Evolutionary conservation across 1,140 invertebrate genomes (phyloP), one percentile per base, ranked within the genome.

Genomic region (Oncopeltus fasciatus): DNA sequence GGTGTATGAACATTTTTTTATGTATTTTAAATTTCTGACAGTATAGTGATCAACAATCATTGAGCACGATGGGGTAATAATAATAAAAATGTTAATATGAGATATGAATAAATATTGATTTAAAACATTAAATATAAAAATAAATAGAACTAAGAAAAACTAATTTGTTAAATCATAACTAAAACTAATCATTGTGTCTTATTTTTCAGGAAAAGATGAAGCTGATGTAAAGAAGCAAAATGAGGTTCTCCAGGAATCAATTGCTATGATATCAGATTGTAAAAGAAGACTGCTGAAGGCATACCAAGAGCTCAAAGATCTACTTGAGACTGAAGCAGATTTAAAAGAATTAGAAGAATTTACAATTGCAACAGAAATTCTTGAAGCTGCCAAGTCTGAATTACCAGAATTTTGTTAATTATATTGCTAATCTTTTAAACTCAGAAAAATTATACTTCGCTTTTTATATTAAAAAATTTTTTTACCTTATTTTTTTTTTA

Each of bases 191-290:
- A n/a, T n/a, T n/a, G n/a, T 38, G 31, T 38, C 14, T 14, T 38
- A 38, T 38, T 24, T 57, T 33, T 1, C 76, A 74, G 86, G 83
- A 1, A 83, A 85, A 71, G 90, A 94, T 76, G 86, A 86, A 68
- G 84, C 90, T 75, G 83, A 87, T 27, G 80, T 94, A 51, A 81
- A 81, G 60, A 93, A 95, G 71, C 90, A 95, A 74, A 83, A 91
- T 70, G 88, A 92, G 74, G 88, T 93, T 2, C 75, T 93, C 29
- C 83, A 88, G 69, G 91, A 95, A 72, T 85, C 83, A 24, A 74
- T 87, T 61, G 90, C 91, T 86, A 94, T 95, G 88, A 79, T 93
- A 47, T 88, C 89, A 1, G 89, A 93, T 70, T 88, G 87, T 69
- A 85, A 89, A 69, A 80, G 88, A 64, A 83, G 89, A 70, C 75